A percentile compares a stretch with the other conserved stretches of the same genome.
phyloP scores from a whole-genome alignment of 2,797 vertebrate species.

The Syngnathus acus region DNA sequence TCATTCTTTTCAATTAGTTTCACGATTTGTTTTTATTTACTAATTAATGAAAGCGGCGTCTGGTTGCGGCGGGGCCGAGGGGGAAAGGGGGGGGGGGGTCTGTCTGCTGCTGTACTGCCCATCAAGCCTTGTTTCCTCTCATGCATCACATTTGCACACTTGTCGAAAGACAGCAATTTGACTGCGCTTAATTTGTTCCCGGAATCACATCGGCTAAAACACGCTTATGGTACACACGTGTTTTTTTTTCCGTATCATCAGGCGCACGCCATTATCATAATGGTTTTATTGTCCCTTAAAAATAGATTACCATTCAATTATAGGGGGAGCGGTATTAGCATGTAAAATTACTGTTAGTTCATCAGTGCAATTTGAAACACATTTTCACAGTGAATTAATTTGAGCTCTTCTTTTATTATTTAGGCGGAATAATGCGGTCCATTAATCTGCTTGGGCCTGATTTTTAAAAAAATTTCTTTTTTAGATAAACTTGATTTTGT shows the following conservation, averaged over 20 bases:
- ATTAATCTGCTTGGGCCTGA: constrained; percentile 36
- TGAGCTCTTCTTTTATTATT: constrained; percentile 11
- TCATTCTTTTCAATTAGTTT: constrained; percentile 78
- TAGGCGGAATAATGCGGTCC: constrained; percentile 28
- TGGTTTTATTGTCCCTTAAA: constrained; percentile 52
- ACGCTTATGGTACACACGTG: constrained; percentile 12
- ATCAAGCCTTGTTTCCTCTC: constrained; percentile 24
- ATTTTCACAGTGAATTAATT: constrained; percentile 54
- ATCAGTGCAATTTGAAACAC: constrained; percentile 57
- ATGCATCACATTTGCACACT: constrained; percentile 18
- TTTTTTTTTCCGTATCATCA: constrained; percentile 31
- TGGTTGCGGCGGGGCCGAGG: constrained; percentile 42
- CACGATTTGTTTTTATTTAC: constrained; percentile 80
- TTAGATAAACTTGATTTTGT: background rate
- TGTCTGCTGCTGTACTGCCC: constrained; percentile 21
- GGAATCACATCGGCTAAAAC: constrained; percentile 14
- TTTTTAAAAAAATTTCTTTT: background rate
- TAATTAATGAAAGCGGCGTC: constrained; percentile 76
- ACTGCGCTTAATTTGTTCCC: constrained; percentile 17
- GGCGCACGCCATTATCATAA: constrained; percentile 43
- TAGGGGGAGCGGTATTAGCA: constrained; percentile 45
- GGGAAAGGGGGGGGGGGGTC: background rate
- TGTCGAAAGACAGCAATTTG: constrained; percentile 20
- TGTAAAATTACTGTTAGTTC: constrained; percentile 53
- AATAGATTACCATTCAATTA: constrained; percentile 56